Conservation (phyloP, 2,888 invertebrate genomes). For the Sphecodes monilicornis region DNA sequence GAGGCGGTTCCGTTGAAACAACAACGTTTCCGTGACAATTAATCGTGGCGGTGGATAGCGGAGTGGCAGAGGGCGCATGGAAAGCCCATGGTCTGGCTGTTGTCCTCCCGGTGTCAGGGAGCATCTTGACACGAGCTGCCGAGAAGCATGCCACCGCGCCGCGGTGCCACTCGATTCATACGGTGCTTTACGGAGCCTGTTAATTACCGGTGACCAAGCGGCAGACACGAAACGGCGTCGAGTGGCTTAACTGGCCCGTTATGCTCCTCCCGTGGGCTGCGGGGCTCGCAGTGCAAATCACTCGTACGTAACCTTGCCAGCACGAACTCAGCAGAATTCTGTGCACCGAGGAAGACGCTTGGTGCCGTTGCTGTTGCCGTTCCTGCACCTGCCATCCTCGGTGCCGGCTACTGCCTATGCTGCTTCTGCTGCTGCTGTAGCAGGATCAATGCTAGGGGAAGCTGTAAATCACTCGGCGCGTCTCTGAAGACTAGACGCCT, state of each 20-base stretch:
- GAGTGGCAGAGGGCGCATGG: slow-evolving; percentile 34
- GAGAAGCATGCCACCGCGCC: slow-evolving; percentile 29
- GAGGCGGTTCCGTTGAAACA: slow-evolving; percentile 36
- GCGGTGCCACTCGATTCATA: slow-evolving; percentile 58
- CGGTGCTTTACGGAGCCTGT: slow-evolving; percentile 63
- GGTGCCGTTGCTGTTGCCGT: slow-evolving; percentile 28
- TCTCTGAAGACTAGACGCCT: slow-evolving; percentile 59
- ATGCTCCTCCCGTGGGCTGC: slow-evolving; percentile 63
- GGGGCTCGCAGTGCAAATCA: slow-evolving; percentile 74
- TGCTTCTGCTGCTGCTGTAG: slow-evolving; percentile 41
- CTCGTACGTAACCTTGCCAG: slow-evolving; percentile 73
- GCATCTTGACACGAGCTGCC: slow-evolving; percentile 52
- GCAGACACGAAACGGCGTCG: slow-evolving; percentile 69
- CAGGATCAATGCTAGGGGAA: slow-evolving; percentile 62
- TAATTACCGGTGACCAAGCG: slow-evolving; percentile 70
- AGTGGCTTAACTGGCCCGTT: slow-evolving; percentile 71
- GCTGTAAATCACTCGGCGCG: slow-evolving; percentile 67
- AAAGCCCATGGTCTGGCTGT: slow-evolving; percentile 22
- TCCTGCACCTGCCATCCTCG: slow-evolving; percentile 53
- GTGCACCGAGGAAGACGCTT: slow-evolving; percentile 59
- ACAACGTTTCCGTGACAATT: slow-evolving; percentile 55
- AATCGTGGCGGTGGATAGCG: slow-evolving; percentile 22
- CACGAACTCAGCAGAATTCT: slow-evolving; percentile 76
- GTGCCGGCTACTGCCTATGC: slow-evolving; percentile 35
- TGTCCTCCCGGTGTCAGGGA: background rate